Evolutionary conservation across 1,140 invertebrate genomes (phyloP).

Genomic region (Drosophila novamexicana): DNA sequence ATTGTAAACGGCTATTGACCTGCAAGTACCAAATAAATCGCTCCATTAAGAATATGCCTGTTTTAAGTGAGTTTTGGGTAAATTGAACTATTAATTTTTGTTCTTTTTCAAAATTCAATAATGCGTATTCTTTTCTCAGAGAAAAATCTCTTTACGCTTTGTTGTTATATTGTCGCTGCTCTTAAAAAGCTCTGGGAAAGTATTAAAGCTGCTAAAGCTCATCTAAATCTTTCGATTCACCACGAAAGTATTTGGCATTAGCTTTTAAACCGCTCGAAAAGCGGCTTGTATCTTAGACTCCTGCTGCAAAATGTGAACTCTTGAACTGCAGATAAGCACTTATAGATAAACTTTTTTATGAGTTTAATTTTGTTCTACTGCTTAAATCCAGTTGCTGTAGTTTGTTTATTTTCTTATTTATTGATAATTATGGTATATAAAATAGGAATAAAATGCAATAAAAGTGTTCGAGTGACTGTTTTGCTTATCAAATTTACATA

Average conservation of each 20-base stretch:
- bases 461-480: conserved; percentile 43
- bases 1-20: conserved; percentile 1
- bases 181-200: neutral
- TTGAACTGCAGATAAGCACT: too few relatives aligned
- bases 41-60: neutral
- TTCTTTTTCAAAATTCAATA: neutral
- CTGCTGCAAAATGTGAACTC: too few relatives aligned
- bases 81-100: neutral
- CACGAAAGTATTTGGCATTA: too few relatives aligned
- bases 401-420: conserved; percentile 13
- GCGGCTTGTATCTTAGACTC: too few relatives aligned
- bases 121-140: neutral
- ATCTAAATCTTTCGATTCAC: too few relatives aligned
- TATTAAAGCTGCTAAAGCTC: neutral
- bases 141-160: neutral
- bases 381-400: neutral
- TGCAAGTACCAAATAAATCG: neutral
- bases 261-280: too few relatives aligned
- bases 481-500: conserved; percentile 72
- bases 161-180: neutral
- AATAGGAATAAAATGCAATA: conserved; percentile 54
- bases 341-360: too few relatives aligned
- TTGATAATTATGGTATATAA: conserved; percentile 22
- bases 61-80: neutral
- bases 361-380: neutral